Conservation (phyloP, 92 coral and sea anemone species). For the Umimayanthus kanabou region DNA sequence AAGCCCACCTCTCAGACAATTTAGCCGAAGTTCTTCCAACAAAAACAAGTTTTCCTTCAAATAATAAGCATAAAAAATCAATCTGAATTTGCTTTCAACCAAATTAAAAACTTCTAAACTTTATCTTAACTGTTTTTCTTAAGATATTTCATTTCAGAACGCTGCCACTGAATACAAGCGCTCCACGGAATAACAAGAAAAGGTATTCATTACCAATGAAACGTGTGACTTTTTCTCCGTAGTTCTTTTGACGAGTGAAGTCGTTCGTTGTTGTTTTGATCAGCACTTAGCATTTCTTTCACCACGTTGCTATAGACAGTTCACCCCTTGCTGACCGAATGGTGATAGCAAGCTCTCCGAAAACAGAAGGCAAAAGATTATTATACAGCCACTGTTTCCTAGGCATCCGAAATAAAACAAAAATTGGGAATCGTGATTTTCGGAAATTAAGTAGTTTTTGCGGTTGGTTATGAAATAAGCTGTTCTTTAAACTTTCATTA, state of each 20-base stretch:
- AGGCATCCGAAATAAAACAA: neutral
- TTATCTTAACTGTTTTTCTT: too few species aligned
- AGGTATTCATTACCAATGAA: neutral
- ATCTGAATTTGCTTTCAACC: too few species aligned
- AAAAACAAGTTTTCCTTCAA: neutral
- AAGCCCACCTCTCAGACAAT: neutral
- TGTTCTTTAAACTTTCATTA: neutral
- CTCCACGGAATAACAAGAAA: too few species aligned
- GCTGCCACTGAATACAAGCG: too few species aligned
- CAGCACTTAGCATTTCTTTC: neutral
- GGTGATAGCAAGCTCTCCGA: neutral
- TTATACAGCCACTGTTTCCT: neutral
- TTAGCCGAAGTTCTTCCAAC: neutral
- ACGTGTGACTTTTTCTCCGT: neutral
- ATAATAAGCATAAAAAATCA: neutral
- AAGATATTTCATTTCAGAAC: too few species aligned
- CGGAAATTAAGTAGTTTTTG: neutral
- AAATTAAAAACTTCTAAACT: too few species aligned
- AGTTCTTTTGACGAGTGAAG: neutral
- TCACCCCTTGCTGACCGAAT: neutral
- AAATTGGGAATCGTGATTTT: neutral
- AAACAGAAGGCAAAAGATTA: neutral
- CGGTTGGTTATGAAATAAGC: neutral
- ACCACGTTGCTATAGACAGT: too few species aligned
- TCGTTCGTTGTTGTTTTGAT: neutral